A percentile compares a stretch with the other conserved stretches of the same genome.
phyloP scores from a whole-genome alignment of 2,113 vertebrate species.

The Campylomormyrus tamandua region DNA sequence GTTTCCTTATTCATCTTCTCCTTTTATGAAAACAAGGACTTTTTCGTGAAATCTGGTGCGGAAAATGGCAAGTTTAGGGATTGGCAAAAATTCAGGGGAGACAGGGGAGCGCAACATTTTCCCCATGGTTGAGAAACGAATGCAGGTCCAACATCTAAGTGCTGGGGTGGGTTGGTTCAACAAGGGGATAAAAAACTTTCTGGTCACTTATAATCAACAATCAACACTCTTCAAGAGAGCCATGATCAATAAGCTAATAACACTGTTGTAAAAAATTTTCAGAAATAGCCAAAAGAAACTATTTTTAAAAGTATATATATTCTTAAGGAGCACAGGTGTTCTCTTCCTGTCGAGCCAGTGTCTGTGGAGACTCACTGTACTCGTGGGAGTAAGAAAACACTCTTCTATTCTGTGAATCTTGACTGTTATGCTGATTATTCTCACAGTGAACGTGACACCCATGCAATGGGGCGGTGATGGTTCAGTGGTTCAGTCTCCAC shows the following conservation, averaged over 20 bases:
- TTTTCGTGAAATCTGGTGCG: background rate
- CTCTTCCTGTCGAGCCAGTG: background rate
- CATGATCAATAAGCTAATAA: background rate
- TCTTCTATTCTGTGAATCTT: background rate
- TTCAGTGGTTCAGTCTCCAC: background rate
- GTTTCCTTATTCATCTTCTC: background rate
- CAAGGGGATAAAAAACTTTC: background rate
- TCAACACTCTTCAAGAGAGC: background rate
- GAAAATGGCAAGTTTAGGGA: background rate
- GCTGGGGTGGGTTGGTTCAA: background rate
- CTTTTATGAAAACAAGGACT: background rate
- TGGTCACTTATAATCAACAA: background rate
- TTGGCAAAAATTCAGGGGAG: background rate
- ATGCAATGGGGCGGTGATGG: background rate
- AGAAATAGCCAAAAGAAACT: background rate
- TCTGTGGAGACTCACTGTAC: background rate
- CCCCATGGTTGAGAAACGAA: background rate
- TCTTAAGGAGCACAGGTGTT: background rate
- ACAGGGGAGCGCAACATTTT: background rate
- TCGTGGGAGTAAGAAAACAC: background rate
- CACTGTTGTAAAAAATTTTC: background rate
- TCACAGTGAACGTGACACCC: background rate
- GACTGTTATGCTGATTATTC: background rate
- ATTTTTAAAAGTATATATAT: background rate
- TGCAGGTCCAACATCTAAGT: background rate